phyloP scores from a whole-genome alignment of 2,113 vertebrate species.

The Paracanthobrama guichenoti region DNA sequence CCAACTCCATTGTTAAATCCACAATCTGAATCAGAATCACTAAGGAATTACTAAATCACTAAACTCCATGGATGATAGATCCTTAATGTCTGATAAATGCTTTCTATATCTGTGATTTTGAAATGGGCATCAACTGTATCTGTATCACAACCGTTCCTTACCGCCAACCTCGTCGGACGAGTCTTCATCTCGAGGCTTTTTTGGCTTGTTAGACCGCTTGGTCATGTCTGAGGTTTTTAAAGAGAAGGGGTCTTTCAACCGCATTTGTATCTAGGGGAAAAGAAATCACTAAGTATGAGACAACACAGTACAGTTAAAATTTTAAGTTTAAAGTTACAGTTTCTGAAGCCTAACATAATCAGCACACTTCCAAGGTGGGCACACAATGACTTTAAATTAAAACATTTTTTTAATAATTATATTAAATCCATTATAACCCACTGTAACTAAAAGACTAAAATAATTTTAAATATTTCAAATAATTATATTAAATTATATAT shows the following conservation, averaged over 20 bases:
- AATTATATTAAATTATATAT: not conserved
- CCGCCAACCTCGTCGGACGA: constrained; percentile 95
- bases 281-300: constrained; percentile 32
- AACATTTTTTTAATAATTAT: not conserved
- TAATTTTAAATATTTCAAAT: not conserved
- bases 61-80: not conserved
- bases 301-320: not conserved
- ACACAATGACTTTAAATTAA: not conserved
- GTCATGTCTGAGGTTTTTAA: constrained; percentile 83
- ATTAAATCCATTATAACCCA: not conserved
- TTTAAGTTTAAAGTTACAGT: too few relatives aligned
- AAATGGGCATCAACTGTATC: not conserved
- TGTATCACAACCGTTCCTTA: constrained; percentile 60
- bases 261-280: constrained; percentile 85
- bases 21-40: not conserved
- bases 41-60: too few relatives aligned
- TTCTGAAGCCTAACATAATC: not conserved
- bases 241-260: constrained; percentile 92
- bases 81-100: not conserved
- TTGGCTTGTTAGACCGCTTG: constrained; percentile 87
- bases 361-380: not conserved
- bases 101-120: not conserved
- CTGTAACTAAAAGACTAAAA: not conserved
- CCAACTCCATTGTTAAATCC: not conserved
- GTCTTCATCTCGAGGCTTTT: constrained; percentile 88